These are phyloP conservation scores for Theonella swinhoei DNA, from an alignment of 37 sponge, comb jelly and placozoan genomes.

Conservation along the genomic window DNA sequence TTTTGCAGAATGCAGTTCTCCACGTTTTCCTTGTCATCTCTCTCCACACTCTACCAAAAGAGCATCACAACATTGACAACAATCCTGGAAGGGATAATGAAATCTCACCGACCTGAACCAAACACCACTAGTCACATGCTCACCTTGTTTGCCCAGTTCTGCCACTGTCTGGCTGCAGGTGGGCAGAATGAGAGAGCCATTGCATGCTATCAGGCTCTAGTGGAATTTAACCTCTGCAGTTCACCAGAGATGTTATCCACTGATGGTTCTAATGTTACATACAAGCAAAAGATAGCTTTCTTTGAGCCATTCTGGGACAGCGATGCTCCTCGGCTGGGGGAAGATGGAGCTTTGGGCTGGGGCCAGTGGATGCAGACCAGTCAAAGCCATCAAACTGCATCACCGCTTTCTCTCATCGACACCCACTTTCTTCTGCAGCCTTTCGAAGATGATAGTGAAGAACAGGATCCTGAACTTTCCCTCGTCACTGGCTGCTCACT, in stretches of 20 bases:
- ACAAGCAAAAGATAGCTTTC: constrained; percentile 26
- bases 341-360: constrained; percentile 75
- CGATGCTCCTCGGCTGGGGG: constrained; percentile 69
- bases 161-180: constrained; percentile 59
- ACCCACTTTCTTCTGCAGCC: background rate
- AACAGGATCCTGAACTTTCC: constrained; percentile 16
- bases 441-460: background rate
- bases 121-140: constrained; percentile 49
- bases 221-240: constrained; percentile 82
- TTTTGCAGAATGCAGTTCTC: constrained; percentile 72
- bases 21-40: constrained; percentile 40
- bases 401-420: background rate
- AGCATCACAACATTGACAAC: constrained; percentile 62
- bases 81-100: constrained; percentile 66
- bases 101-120: constrained; percentile 72
- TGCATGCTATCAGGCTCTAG: constrained; percentile 83
- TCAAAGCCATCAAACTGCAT: background rate
- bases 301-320: constrained; percentile 92
- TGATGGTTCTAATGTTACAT: background rate
- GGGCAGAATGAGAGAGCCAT: constrained; percentile 85
- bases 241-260: constrained; percentile 32
- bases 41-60: constrained; percentile 56
- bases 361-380: constrained; percentile 42
- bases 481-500: constrained; percentile 23
- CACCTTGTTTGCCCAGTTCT: constrained; percentile 55